Percentiles rank a stretch among this genome's conserved stretches.
Conservation (phyloP, 2,888 invertebrate genomes). For the Drosophila formosana region DNA sequence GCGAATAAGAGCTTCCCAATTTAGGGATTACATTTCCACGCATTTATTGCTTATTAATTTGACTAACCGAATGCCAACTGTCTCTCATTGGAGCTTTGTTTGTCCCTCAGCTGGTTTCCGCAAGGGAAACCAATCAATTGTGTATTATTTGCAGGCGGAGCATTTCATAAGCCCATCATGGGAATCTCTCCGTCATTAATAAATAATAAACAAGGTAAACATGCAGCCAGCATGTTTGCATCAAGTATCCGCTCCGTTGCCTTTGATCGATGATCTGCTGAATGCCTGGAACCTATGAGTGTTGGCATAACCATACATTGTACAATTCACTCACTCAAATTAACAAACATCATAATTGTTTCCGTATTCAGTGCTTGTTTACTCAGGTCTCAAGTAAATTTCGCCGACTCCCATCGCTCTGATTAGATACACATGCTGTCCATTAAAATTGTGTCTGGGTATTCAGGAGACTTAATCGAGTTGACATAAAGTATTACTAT, state of each 20-base stretch:
- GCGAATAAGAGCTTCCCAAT: not conserved
- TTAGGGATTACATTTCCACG: not conserved
- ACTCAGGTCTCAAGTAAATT: conserved; percentile 33
- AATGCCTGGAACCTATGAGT: conserved; percentile 6
- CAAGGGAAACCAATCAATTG: conserved; percentile 40
- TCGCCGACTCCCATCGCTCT: conserved; percentile 25
- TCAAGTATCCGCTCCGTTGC: conserved; percentile 7
- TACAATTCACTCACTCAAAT: conserved; percentile 22
- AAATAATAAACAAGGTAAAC: conserved; percentile 49
- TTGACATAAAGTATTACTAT: not conserved
- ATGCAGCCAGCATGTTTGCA: conserved; percentile 17
- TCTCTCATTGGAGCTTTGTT: not conserved
- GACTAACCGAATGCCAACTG: conserved; percentile 12
- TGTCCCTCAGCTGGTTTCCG: not conserved
- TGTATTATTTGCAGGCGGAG: conserved; percentile 31
- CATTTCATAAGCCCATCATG: conserved; percentile 22
- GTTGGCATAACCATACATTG: conserved; percentile 11
- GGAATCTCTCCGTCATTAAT: conserved; percentile 43
- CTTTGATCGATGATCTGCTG: conserved; percentile 22
- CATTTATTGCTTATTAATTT: conserved; percentile 37
- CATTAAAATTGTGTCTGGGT: not conserved
- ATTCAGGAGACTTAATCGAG: not conserved
- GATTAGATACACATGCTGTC: conserved; percentile 15
- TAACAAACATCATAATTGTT: conserved; percentile 53
- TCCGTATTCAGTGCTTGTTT: conserved; percentile 40